Base-by-base conservation (phyloP, 2,888 invertebrate genomes). In the Aporophyla nigra region DNA sequence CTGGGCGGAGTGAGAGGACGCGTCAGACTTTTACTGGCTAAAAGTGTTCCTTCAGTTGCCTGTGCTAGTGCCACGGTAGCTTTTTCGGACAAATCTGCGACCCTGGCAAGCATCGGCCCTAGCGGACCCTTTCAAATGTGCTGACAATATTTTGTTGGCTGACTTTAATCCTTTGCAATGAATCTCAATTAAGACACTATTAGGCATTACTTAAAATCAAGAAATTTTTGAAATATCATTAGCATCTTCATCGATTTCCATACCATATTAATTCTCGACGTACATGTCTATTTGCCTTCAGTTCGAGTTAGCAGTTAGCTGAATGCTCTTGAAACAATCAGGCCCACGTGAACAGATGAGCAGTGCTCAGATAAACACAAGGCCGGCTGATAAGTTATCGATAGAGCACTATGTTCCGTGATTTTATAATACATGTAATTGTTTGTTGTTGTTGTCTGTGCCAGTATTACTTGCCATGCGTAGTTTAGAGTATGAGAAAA, bases 301-400 rank as follows among this genome's bases (percentile, higher is more conserved):
- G 43, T 54, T 62, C n/a, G 27, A 67, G 58, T 74, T 51, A 79
- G 74, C 49, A 71, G 69, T 53, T 76, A 54, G 40, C 51, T 76
- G 61, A 27, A 71, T 80, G 80, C 74, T 83, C 83, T 84, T 84
- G 83, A 83, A 82, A 76, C 71, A 80, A 74, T 67, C 71, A 69
- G 40, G 46, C 43, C 79, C 66, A 82, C 80, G 82, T 82, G 76
- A 80, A 58, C 67, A 74, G 84, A 86, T 82, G 84, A 80, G 82
- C 78, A 78, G 65, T 68, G 73, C 65, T 72, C 75, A 83, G 81
- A 86, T 85, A 82, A 69, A 54, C 40, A 65, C 86, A 87, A 87
- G 84, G 86, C 61, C 80, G 70, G 56, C 59, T 78, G 86, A 87
- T 86, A 87, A 83, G 75, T 12, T 84, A 87, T 84, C 81, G 68